phyloP scores from a whole-genome alignment of 2,797 vertebrate genomes.

The Oreonectes daqikongensis region DNA sequence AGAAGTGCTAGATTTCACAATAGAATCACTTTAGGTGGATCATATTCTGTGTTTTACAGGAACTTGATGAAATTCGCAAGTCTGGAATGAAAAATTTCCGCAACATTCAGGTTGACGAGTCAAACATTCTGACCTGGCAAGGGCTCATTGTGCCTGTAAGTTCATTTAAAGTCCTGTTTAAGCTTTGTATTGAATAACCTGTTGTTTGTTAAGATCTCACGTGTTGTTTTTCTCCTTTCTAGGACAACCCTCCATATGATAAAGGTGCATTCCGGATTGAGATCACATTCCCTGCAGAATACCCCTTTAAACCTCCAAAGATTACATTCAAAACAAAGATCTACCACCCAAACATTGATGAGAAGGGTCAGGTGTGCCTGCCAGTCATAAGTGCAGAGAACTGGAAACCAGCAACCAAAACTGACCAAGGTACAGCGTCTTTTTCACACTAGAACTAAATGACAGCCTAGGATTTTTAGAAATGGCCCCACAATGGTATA shows the following conservation, averaged over 20 bases:
- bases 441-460: too few species aligned
- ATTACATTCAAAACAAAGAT: slow-evolving; percentile 99
- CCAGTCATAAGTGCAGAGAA: slow-evolving; percentile 96
- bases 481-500: neutral
- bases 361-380: slow-evolving; percentile 98
- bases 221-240: slow-evolving; percentile 24
- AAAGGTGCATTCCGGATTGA: slow-evolving; percentile 98
- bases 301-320: slow-evolving; percentile 98
- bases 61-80: slow-evolving; percentile 93
- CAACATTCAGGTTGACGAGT: slow-evolving; percentile 94
- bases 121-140: slow-evolving; percentile 96
- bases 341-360: slow-evolving; percentile 98
- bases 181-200: neutral
- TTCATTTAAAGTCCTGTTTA: neutral
- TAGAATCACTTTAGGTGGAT: neutral
- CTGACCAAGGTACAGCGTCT: slow-evolving; percentile 78
- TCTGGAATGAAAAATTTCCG: slow-evolving; percentile 91
- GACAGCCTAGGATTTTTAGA: neutral
- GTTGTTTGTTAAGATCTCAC: neutral
- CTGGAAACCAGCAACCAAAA: slow-evolving; percentile 98
- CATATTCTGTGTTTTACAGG: slow-evolving; percentile 75
- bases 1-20: neutral
- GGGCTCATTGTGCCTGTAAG: slow-evolving; percentile 97
- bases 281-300: slow-evolving; percentile 94
- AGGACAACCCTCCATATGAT: slow-evolving; percentile 95